Evolutionary conservation across 2,888 invertebrate species (phyloP).

Genomic region (Galeopsomyia nigrocyanea): DNA sequence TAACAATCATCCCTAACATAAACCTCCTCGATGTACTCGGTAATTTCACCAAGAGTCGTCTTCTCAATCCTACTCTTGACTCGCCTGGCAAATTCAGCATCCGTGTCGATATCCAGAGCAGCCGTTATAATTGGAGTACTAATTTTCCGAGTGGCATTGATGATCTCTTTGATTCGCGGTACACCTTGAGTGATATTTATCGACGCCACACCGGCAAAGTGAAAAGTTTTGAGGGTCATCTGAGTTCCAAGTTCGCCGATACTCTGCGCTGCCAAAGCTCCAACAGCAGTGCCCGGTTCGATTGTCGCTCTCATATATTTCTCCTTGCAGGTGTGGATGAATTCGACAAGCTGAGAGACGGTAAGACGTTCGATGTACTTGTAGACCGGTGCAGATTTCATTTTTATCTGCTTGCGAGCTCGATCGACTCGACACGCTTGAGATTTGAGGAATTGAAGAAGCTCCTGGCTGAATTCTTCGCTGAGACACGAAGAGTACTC

Average conservation of each 20-base stretch:
- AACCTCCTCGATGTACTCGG: slow-evolving; percentile 88
- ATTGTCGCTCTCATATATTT: slow-evolving; percentile 91
- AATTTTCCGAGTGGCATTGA: slow-evolving; percentile 95
- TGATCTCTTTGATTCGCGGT: slow-evolving; percentile 95
- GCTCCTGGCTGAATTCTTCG: slow-evolving; percentile 81
- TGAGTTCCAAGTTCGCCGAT: slow-evolving; percentile 99
- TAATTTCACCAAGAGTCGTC: slow-evolving; percentile 91
- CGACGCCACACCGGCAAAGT: slow-evolving; percentile 99
- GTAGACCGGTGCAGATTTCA: slow-evolving; percentile 54
- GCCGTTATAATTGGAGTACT: slow-evolving; percentile 98
- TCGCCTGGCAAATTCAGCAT: slow-evolving; percentile 88
- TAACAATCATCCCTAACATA: slow-evolving; percentile 88
- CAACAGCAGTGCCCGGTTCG: slow-evolving; percentile 97
- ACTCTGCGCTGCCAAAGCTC: slow-evolving; percentile 97
- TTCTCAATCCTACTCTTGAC: slow-evolving; percentile 97
- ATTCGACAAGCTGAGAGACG: slow-evolving; percentile 79
- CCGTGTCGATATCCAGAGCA: slow-evolving; percentile 79
- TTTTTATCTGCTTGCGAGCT: slow-evolving; percentile 65
- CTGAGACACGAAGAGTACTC: slow-evolving; percentile 72
- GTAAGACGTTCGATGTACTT: slow-evolving; percentile 73
- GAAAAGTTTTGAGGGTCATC: slow-evolving; percentile 99
- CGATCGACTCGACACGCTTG: slow-evolving; percentile 70
- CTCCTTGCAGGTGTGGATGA: slow-evolving; percentile 84
- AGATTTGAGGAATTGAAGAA: slow-evolving; percentile 76
- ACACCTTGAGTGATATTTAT: slow-evolving; percentile 98